Evolutionary conservation across 2,113 vertebrate species (phyloP).

Genomic region (Scomber colias): DNA sequence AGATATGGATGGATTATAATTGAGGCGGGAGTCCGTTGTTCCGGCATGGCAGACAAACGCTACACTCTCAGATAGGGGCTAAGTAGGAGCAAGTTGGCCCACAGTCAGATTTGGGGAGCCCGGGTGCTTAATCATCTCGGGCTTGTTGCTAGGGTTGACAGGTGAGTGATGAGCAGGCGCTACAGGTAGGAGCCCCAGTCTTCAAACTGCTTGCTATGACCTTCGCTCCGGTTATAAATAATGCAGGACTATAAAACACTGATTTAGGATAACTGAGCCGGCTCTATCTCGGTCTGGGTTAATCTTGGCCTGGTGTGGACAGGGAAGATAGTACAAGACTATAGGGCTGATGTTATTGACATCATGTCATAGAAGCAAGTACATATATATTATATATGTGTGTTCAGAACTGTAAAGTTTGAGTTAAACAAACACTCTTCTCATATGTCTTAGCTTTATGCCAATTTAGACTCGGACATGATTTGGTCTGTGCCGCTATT

Average conservation of each 20-base stretch:
- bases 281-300: slow-evolving; percentile 38
- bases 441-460: neutral
- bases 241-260: slow-evolving; percentile 69
- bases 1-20: slow-evolving; percentile 47
- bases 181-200: slow-evolving; percentile 73
- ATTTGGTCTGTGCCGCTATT: neutral
- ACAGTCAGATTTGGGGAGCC: slow-evolving; percentile 66
- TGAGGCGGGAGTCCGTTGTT: slow-evolving; percentile 58
- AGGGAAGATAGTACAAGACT: neutral
- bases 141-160: slow-evolving; percentile 67
- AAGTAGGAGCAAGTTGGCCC: slow-evolving; percentile 77
- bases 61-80: slow-evolving; percentile 66
- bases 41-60: slow-evolving; percentile 58
- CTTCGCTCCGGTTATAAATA: slow-evolving; percentile 81
- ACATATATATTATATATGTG: neutral
- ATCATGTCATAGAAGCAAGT: neutral
- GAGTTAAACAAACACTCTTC: neutral
- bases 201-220: slow-evolving; percentile 69
- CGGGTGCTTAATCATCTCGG: slow-evolving; percentile 76
- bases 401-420: neutral
- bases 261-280: slow-evolving; percentile 72
- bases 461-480: neutral
- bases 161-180: slow-evolving; percentile 78
- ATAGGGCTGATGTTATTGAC: slow-evolving; percentile 5
- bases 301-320: slow-evolving; percentile 21